Evolutionary conservation across 2,797 vertebrate species (phyloP).

Genomic region (Hipposideros larvatus): DNA sequence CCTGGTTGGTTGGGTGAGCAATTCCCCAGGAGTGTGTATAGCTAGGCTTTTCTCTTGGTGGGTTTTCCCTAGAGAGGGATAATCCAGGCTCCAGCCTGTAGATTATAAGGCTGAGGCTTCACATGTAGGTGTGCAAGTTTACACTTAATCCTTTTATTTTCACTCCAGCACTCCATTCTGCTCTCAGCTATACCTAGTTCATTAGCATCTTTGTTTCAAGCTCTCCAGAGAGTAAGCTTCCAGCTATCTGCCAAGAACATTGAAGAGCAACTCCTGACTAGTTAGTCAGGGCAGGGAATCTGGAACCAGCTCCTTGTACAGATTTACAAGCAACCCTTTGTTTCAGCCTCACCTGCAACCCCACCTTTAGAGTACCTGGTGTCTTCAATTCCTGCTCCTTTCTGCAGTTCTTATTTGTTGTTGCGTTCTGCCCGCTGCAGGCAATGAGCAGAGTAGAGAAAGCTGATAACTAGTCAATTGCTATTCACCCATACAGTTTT

Average conservation of each 20-base stretch:
- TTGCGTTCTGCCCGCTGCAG: neutral
- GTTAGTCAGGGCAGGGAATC: neutral
- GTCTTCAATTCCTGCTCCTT: neutral
- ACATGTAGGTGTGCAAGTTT: neutral
- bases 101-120: neutral
- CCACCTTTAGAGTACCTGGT: neutral
- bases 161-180: neutral
- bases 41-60: neutral
- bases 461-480: neutral
- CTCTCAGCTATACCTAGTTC: neutral
- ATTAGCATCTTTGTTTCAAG: neutral
- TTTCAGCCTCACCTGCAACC: neutral
- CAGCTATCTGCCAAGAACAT: neutral
- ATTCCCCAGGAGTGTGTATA: neutral
- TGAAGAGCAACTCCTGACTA: neutral
- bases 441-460: neutral
- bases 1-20: neutral
- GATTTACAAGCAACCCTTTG: neutral
- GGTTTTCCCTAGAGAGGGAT: neutral
- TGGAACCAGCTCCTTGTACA: neutral
- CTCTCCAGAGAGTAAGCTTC: neutral
- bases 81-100: neutral
- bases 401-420: neutral
- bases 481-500: neutral
- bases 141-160: neutral